phyloP scores from a whole-genome alignment of 2,113 vertebrate species.

The Archilochus colubris region DNA sequence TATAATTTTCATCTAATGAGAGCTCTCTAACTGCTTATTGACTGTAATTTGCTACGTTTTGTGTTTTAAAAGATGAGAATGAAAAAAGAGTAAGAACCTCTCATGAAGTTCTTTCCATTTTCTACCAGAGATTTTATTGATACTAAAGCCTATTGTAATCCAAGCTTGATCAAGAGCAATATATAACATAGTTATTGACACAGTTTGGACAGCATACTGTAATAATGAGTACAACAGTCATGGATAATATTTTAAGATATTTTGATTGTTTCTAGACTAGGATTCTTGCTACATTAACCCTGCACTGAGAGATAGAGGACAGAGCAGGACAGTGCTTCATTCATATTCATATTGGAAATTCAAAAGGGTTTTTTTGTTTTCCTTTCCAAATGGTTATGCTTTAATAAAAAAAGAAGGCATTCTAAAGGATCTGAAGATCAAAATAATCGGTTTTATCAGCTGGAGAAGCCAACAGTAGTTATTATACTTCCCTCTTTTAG shows the following conservation, averaged over 20 bases:
- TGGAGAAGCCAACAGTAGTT: not conserved
- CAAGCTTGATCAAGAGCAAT: not conserved
- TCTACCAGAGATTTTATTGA: not conserved
- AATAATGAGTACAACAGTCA: not conserved
- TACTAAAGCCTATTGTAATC: not conserved
- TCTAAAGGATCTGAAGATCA: not conserved
- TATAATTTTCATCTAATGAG: conserved; percentile 10
- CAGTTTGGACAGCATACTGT: not conserved
- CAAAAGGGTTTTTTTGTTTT: not conserved
- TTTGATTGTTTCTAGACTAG: not conserved
- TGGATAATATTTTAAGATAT: conserved; percentile 5
- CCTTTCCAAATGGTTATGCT: conserved; percentile 3
- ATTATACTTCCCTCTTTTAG: not conserved
- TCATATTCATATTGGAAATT: conserved; percentile 13
- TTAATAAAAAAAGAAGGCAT: not conserved
- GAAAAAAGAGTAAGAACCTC: not conserved
- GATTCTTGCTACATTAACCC: not conserved
- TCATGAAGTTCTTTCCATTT: not conserved
- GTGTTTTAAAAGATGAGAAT: conserved; percentile 27
- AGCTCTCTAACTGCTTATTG: conserved; percentile 34
- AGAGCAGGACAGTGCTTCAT: not conserved
- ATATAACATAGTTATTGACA: not conserved
- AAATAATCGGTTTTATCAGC: not conserved
- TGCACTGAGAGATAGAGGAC: not conserved
- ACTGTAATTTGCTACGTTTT: conserved; percentile 42